Conservation (phyloP, 2,113 vertebrate species). For the Cricetomys ansorgei region DNA sequence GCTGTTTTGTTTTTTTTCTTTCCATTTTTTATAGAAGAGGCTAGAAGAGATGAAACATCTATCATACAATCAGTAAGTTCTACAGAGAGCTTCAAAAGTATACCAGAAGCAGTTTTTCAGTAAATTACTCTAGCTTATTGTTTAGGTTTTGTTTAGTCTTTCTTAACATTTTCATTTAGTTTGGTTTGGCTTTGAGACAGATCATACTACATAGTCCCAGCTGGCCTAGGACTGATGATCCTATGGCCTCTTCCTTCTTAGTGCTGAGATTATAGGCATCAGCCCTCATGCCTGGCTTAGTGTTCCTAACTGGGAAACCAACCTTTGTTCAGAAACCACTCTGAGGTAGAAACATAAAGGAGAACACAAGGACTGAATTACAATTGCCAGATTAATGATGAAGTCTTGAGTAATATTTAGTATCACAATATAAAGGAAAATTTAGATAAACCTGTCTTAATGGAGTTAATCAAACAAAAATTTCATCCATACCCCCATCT, state of each 20-base stretch:
- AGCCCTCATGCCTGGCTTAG: background rate
- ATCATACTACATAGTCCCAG: background rate
- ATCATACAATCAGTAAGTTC: background rate
- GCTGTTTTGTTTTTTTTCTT: background rate
- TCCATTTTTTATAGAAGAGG: background rate
- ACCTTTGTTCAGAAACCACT: background rate
- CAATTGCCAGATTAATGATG: background rate
- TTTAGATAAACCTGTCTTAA: background rate
- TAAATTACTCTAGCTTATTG: background rate
- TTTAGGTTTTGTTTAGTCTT: background rate
- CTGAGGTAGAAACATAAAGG: background rate
- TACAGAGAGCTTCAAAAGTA: conserved; percentile 31
- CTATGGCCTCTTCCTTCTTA: background rate
- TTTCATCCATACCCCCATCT: background rate
- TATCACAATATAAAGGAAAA: background rate
- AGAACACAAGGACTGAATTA: background rate
- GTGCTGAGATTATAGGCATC: background rate
- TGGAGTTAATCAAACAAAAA: background rate
- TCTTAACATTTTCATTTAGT: background rate
- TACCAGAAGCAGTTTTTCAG: conserved; percentile 13
- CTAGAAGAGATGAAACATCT: conserved; percentile 1
- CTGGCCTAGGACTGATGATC: background rate
- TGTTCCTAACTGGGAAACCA: background rate
- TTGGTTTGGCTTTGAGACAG: background rate
- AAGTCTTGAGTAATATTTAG: conserved; percentile 7